Conservation (phyloP, 2,888 invertebrate genomes). For the Caenorhabditis wallacei region DNA sequence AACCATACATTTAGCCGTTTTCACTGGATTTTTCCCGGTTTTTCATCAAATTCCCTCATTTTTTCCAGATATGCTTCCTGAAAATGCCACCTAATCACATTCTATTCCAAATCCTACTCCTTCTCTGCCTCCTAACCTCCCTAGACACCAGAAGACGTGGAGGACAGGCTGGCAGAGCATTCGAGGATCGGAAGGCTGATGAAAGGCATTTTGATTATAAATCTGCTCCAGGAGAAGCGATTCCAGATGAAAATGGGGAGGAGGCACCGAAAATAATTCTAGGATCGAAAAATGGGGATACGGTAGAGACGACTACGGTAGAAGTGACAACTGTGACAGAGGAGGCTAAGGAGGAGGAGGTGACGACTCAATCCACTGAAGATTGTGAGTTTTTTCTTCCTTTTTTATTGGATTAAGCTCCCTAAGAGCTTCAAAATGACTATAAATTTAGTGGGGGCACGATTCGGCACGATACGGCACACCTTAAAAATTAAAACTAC, state of each 20-base stretch:
- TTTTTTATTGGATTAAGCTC: too few species aligned
- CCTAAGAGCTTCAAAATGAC: too few species aligned
- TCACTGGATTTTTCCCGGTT: too few species aligned
- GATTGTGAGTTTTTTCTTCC: constrained; percentile 47
- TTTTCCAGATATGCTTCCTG: constrained; percentile 19
- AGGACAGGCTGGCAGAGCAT: not conserved
- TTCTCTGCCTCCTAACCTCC: constrained; percentile 5
- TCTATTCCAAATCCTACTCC: constrained; percentile 19
- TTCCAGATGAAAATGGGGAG: constrained; percentile 26
- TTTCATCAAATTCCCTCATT: not conserved
- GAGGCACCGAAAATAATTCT: constrained; percentile 24
- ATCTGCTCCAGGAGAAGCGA: constrained; percentile 42
- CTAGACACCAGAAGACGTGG: constrained; percentile 28
- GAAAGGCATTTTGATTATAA: constrained; percentile 50
- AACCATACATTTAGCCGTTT: too few species aligned
- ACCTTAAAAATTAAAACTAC: too few species aligned
- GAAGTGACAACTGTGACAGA: not conserved
- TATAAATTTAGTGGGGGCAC: too few species aligned
- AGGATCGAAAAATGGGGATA: constrained; percentile 1
- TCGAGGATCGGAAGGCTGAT: constrained; percentile 36
- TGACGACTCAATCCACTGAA: constrained; percentile 24
- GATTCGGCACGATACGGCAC: not conserved
- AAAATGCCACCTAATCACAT: constrained; percentile 30
- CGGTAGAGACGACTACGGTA: not conserved
- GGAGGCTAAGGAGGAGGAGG: not conserved